Evolutionary conservation across 2,797 vertebrate genomes (phyloP), one percentile per base, ranked within the genome.

Genomic region (Thalassophryne amazonica): DNA sequence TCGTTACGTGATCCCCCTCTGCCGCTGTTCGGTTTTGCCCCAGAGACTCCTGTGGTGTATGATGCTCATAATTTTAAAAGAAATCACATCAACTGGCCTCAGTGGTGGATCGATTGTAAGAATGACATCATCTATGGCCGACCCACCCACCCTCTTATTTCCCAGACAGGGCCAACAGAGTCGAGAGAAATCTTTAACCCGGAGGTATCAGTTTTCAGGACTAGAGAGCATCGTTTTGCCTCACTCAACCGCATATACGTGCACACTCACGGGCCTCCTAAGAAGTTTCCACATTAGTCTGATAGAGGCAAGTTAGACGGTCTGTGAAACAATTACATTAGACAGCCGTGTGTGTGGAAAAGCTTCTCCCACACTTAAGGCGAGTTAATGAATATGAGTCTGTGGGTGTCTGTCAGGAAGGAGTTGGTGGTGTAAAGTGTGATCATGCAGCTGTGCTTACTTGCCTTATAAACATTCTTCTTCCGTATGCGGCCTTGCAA

Each of bases 91-190:
- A 73, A 66, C 73, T n/a, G 8, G 46, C 21, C 68, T 63, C 48
- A n/a, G 45, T 20, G 52, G 48, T 57, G 45, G 43, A 88, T 86
- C 34, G 80, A 86, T 86, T 54, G 53, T 11, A 18, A 31, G 61
- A 34, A 73, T 87, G 83, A 88, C 80, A 86, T 88, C 86, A 88
- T 57, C 68, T 48, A n/a, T n/a, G n/a, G 22, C 38, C 15, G 31
- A 40, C 37, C 20, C 30, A 40, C 62, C 39, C 36, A 28, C 45
- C 45, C 37, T 28, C 19, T 49, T 32, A 25, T 32, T 38, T 30
- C 52, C 55, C 51, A 11, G 11, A 42, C 11, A 22, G 54, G 34
- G 47, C 19, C 57, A 43, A 42, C 35, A 45, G 43, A 69, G 55
- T 13, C 24, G 28, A 34, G 46, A 42, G 54, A 31, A 47, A 49